Evolutionary conservation across 92 coral and sea anemone genomes (phyloP).

Genomic region (Phenganax subtilis): DNA sequence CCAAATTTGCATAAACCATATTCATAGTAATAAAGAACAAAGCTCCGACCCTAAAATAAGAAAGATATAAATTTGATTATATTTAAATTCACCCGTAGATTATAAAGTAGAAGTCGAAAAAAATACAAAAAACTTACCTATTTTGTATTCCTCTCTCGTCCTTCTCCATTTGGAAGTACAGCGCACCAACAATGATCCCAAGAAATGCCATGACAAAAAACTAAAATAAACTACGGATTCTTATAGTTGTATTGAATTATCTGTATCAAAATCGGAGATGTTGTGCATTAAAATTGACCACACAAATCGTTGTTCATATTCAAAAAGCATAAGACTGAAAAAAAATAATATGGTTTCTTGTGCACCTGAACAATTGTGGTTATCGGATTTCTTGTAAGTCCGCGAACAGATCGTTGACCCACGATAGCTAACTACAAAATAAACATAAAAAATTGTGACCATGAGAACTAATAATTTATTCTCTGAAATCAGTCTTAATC

Average conservation of each 20-base stretch:
- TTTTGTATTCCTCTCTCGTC: slow-evolving; percentile 74
- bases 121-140: slow-evolving; percentile 43
- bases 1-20: slow-evolving; percentile 85
- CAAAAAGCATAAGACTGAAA: too few species aligned
- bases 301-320: not conserved
- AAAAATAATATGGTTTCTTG: too few species aligned
- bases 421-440: slow-evolving; percentile 58
- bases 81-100: not conserved
- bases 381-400: slow-evolving; percentile 73
- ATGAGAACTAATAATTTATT: too few species aligned
- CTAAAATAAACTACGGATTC: not conserved
- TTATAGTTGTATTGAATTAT: not conserved
- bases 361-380: slow-evolving; percentile 67
- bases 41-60: slow-evolving; percentile 66
- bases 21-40: slow-evolving; percentile 86
- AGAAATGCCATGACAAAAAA: slow-evolving; percentile 56
- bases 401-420: slow-evolving; percentile 78
- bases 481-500: too few species aligned
- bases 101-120: not conserved
- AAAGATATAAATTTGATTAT: not conserved
- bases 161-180: slow-evolving; percentile 64
- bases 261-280: not conserved
- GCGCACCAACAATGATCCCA: slow-evolving; percentile 75
- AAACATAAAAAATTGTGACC: not conserved
- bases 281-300: not conserved